Base-by-base conservation (phyloP, 92 coral and sea anemone genomes). In the Metridium senile region DNA sequence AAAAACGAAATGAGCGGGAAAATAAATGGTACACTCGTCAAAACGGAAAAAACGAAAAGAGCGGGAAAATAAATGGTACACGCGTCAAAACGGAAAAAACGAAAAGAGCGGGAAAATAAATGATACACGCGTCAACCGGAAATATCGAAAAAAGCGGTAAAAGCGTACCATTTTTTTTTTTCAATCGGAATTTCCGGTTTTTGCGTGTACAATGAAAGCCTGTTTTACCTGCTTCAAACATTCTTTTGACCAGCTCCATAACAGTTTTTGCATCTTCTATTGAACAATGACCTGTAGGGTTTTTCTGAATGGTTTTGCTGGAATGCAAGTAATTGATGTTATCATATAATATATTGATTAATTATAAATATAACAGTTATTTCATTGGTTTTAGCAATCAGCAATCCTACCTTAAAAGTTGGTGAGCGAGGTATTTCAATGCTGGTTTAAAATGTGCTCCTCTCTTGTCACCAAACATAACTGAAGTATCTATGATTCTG, bases 191-290 rank as follows among this genome's bases (percentile, higher is more conserved):
- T n/a, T n/a, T n/a, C n/a, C n/a, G n/a, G n/a, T n/a, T n/a, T n/a
- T n/a, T n/a, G n/a, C n/a, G n/a, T n/a, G n/a, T n/a, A n/a, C n/a
- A n/a, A n/a, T n/a, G n/a, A n/a, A n/a, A n/a, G n/a, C n/a, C n/a
- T n/a, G n/a, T n/a, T 25, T 25, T 81, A 94, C 98, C 99, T 76
- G 80, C 81, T 56, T 74, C 29, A 19, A 93, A 82, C 72, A 93
- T 96, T 6, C 88, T 69, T 22, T 93, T 92, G 35, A 88, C 97
- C 61, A 96, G 75, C 75, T 85, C 88, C 99, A 96, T 93, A 72
- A 93, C 88, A 0, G 93, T 77, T 64, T 71, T 82, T 6, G 99
- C 99, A 85, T 96, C 99, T 79, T 92, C 97, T 49, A 96, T 88
- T 9, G 99, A 96, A 59, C 96, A 93, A 68, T 96, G 99, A 11